Evolutionary conservation across 2,797 vertebrate species (phyloP).

Genomic region (Falco biarmicus): DNA sequence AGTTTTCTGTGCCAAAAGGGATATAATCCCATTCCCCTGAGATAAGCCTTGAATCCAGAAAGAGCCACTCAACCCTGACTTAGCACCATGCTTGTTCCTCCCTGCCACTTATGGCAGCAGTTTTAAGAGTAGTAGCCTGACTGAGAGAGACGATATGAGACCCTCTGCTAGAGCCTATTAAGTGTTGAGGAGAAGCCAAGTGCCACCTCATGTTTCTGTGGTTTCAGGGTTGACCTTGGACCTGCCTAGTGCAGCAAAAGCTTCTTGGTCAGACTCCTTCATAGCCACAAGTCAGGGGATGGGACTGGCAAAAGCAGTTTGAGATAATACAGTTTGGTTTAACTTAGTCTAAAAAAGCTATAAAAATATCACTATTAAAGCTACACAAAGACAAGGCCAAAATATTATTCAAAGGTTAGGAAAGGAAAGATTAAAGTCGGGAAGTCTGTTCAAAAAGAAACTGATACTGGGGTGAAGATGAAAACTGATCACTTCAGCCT

Average conservation of each 20-base stretch:
- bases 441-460: background rate
- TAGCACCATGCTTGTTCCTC: background rate
- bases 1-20: background rate
- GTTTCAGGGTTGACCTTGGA: slow-evolving; percentile 9
- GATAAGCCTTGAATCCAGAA: background rate
- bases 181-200: background rate
- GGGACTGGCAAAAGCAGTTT: background rate
- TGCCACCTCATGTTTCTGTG: background rate
- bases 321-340: background rate
- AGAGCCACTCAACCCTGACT: background rate
- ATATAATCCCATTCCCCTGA: background rate
- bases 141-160: background rate
- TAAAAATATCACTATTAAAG: background rate
- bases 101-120: background rate
- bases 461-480: background rate
- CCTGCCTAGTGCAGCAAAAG: background rate
- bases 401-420: background rate
- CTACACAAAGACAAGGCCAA: background rate
- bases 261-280: background rate
- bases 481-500: background rate
- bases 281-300: background rate
- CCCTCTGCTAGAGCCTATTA: background rate
- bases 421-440: background rate
- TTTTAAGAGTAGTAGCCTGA: background rate
- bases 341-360: background rate